Evolutionary conservation across 2,888 invertebrate species (phyloP).

Genomic region (Celastrina argiolus): DNA sequence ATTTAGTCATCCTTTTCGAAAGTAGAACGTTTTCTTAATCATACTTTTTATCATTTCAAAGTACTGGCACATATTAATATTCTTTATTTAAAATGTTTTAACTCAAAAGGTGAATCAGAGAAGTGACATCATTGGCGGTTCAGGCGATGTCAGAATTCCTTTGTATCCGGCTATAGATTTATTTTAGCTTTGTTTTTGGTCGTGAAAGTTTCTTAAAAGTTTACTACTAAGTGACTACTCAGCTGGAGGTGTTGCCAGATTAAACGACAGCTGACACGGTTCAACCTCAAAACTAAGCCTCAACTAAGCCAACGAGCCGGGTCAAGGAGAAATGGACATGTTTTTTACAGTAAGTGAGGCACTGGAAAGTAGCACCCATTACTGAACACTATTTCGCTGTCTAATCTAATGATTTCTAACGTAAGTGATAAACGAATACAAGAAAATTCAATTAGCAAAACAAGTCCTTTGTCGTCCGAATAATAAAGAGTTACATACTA

Average conservation of each 20-base stretch:
- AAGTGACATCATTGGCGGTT: slow-evolving; percentile 3
- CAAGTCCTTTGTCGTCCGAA: neutral
- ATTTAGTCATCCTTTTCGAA: neutral
- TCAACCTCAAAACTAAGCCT: neutral
- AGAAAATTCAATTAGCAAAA: neutral
- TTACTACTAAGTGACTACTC: neutral
- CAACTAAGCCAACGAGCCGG: neutral
- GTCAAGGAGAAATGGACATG: slow-evolving; percentile 3
- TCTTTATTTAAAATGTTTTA: neutral
- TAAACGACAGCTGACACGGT: neutral
- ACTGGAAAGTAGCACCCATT: slow-evolving; percentile 4
- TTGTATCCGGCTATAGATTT: neutral
- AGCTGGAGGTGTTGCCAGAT: neutral
- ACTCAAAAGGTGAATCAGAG: slow-evolving; percentile 1
- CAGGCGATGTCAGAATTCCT: neutral
- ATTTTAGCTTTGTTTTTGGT: neutral
- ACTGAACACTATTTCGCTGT: neutral
- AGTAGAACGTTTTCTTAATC: neutral
- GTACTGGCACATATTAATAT: neutral
- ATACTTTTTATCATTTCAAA: neutral
- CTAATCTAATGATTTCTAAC: neutral
- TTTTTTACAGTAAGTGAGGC: neutral
- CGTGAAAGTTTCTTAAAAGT: neutral
- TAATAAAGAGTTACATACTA: too few species aligned
- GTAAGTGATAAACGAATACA: neutral